Evolutionary conservation across 2,797 vertebrate genomes (phyloP), one percentile per base, ranked within the genome.

Genomic region (Ceyx erithaca): DNA sequence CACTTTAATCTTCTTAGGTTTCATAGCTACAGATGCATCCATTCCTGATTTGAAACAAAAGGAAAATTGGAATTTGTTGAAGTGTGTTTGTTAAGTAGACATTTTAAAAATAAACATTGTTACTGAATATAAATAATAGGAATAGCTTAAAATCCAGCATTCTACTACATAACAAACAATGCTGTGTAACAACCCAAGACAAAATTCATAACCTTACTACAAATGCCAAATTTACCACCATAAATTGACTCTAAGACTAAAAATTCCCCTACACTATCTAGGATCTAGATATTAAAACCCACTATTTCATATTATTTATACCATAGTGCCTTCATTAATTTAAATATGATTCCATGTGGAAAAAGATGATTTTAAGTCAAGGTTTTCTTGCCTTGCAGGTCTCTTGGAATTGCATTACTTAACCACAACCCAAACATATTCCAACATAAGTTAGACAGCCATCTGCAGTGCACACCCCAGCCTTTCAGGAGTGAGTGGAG

Each of bases 1-100:
- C 9, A 99, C 80, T 8, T 98, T 97, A 1, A 98, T 99, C 83
- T 98, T 97, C n/a, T 98, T 96, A 71, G 98, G 97, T 70, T 98
- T 98, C 95, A 98, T 87, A 94, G 97, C 73, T 83, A 99, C 35
- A 16, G 97, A 98, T 14, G 98, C 98, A 55, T 99, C 97, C 77
- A 99, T 95, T 89, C 99, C 99, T 99, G 93, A 66, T 72, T 80
- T 25, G 25, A 87, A 21, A 87, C 10, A 51, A 20, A 96, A 84
- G 28, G 64, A 78, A 30, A 6, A 43, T 0, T 46, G 7, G 7
- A 46, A 68, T 26, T 78, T n/a, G 8, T 40, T 55, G 19, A 72
- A 59, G 26, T 9, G 33, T 25, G 58, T 70, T 72, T 67, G 41
- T 40, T 37, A 75, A 19, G 35, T 35, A 35, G 77, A 62, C 4